Evolutionary conservation across 2,113 vertebrate species (phyloP), one percentile per base, ranked within the genome.

Genomic region (Suricata suricatta): DNA sequence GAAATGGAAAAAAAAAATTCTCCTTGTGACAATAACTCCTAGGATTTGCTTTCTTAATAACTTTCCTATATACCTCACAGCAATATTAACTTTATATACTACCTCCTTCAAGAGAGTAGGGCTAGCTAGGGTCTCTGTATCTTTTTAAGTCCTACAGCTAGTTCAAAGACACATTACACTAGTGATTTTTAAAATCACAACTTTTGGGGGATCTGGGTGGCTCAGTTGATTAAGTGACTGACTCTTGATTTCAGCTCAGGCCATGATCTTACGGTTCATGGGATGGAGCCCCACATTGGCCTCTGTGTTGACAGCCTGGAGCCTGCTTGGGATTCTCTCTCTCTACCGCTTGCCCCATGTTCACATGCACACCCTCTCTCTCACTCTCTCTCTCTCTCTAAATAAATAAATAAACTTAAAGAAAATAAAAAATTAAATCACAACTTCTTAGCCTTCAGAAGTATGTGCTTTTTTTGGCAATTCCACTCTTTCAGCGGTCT

Each of bases 141-240:
- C 57, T 31, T 1, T 38, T 6, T 13, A 44, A 29, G 7, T 38
- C 4, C 25, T 7, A 4, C 1, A 2, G 2, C 17, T 60, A 60
- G 15, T 68, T 38, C 29, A 21, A 17, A 68, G 47, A 33, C 7
- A 41, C 17, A 13, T 15, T 47, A 35, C 3, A 27, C 2, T 47
- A 31, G 8, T 11, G 44, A 50, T 47, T 77, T 92, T 82, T 47
- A 81, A 72, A n/a, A 38, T 79, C 27, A 47, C n/a, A 60, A 13
- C 3, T 11, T 90, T 60, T 60, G 21, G 19, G 57, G 57, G 7
- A 57, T 7, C 57, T 57, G 57, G 21, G 57, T 60, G 16, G 7
- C 21, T 60, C 21, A 21, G 8, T 9, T 23, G 57, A 21, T 60
- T 60, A 60, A 60, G 57, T 57, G 21, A 60, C 21, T 25, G 21